Evolutionary conservation across 2,888 invertebrate genomes (phyloP), one percentile per base, ranked within the genome.

Genomic region (Rambutsinella grinnellia): DNA sequence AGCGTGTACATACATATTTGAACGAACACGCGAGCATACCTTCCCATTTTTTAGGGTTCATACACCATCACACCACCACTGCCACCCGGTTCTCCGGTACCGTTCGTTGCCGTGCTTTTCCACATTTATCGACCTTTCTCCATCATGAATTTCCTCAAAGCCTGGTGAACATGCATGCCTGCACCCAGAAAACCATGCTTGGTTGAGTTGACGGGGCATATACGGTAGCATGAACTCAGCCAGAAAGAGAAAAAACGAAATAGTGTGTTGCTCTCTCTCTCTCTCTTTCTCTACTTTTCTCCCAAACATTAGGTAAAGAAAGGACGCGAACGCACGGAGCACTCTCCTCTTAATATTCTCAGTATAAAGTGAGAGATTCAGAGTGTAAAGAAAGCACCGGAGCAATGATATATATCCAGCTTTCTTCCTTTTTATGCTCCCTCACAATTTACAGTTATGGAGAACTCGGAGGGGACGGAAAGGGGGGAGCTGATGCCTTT

Each of bases 101-200:
- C 49, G 51, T 49, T 76, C 76, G 76, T 69, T 62, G 53, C 51
- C 65, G 47, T 58, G 47, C 24, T 51, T 65, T 47, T 44, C 69
- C 54, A 53, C 47, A 17, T 56, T 75, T 69, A 76, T 76, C 76
- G 76, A 76, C 76, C 65, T 69, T 69, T 69, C 76, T 69, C 76
- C 60, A 62, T 49, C 47, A 47, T 23, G 28, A 68, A 28, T 53
- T 54, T 19, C 36, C 28, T 54, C 53, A 23, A 60, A 15, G 23
- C 44, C 49, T 47, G 57, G 26, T 47, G 57, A 27, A 44, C 66
- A 49, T 67, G 26, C 66, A 67, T 57, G 67, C 46, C 27, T 15
- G 56, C 66, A 54, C 46, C 28, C 63, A 72, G 47, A 28, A 27
- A 63, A 44, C 51, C 63, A 47, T 60, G 71, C 56, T 26, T 62